Evolutionary conservation across 1,140 invertebrate species (phyloP).

Genomic region (Leguminivora glycinivorella): DNA sequence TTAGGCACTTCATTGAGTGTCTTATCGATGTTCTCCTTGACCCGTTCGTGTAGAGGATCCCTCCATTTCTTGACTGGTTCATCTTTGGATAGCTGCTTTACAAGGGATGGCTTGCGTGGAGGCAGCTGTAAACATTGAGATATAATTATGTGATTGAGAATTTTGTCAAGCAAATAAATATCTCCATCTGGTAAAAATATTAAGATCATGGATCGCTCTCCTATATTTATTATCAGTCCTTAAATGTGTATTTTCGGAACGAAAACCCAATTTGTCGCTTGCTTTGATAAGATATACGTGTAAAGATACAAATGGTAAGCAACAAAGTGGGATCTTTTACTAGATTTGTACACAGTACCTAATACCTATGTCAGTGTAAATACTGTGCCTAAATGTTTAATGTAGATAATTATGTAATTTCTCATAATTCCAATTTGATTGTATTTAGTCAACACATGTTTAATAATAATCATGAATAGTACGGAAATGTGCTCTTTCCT

Average conservation of each 20-base stretch:
- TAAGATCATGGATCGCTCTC: too few species aligned
- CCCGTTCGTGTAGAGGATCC: constrained; percentile 72
- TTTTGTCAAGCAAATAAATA: too few species aligned
- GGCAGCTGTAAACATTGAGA: constrained; percentile 55
- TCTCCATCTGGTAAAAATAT: too few species aligned
- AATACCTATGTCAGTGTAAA: too few species aligned
- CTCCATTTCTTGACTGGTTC: constrained; percentile 76
- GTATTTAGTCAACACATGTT: background rate
- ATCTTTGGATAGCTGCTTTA: constrained; percentile 73
- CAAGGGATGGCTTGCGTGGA: constrained; percentile 69
- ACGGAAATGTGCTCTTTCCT: constrained; percentile 9
- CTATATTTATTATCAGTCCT: too few species aligned
- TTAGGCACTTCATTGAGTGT: constrained; percentile 75
- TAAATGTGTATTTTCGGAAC: too few species aligned
- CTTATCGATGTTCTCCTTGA: constrained; percentile 77
- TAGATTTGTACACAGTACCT: too few species aligned
- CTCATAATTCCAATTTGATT: background rate
- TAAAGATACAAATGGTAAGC: too few species aligned
- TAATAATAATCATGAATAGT: background rate
- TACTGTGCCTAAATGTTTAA: too few species aligned
- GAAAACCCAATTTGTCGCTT: too few species aligned
- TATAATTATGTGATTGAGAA: background rate
- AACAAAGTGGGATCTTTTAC: too few species aligned
- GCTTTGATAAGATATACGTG: too few species aligned
- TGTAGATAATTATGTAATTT: background rate